These are phyloP conservation scores for Calyptommatus sinebrachiatus DNA, from an alignment of 2,113 vertebrate genomes.

Conservation along the genomic window DNA sequence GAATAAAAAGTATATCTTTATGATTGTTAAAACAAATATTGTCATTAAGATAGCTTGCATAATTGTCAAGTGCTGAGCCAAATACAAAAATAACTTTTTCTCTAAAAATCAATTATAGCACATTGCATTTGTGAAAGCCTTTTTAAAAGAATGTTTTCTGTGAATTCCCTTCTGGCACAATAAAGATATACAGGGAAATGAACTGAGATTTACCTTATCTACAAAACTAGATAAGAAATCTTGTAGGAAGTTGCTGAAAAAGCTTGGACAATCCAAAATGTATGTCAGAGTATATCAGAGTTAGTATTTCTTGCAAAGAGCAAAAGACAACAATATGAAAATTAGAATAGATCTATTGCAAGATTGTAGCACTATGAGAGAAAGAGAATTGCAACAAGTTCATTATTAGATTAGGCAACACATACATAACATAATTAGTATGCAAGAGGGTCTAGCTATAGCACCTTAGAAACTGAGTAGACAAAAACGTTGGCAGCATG, in stretches of 20 bases:
- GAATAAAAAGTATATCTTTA: too few species aligned
- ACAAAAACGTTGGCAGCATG: too few species aligned
- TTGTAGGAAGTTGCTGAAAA: background rate
- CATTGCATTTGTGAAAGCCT: background rate
- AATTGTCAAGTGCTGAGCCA: background rate
- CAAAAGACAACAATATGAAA: background rate
- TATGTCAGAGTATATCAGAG: background rate
- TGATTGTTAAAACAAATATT: too few species aligned
- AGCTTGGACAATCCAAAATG: background rate
- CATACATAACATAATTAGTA: background rate
- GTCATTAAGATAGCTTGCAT: too few species aligned
- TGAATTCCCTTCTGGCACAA: background rate
- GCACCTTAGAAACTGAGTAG: too few species aligned
- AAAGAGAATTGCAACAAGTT: background rate
- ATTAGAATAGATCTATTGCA: background rate
- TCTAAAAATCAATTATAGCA: background rate
- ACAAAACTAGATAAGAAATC: conserved; percentile 12
- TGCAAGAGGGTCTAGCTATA: background rate
- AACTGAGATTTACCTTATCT: conserved; percentile 3
- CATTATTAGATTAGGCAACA: background rate
- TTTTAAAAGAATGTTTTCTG: background rate
- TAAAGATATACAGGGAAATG: conserved; percentile 3
- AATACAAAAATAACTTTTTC: background rate
- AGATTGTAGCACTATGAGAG: background rate
- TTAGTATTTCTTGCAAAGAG: background rate